These are phyloP conservation scores for Clavelina lepadiformis DNA, from an alignment of 23 tunicate genomes.

Conservation along the genomic window DNA sequence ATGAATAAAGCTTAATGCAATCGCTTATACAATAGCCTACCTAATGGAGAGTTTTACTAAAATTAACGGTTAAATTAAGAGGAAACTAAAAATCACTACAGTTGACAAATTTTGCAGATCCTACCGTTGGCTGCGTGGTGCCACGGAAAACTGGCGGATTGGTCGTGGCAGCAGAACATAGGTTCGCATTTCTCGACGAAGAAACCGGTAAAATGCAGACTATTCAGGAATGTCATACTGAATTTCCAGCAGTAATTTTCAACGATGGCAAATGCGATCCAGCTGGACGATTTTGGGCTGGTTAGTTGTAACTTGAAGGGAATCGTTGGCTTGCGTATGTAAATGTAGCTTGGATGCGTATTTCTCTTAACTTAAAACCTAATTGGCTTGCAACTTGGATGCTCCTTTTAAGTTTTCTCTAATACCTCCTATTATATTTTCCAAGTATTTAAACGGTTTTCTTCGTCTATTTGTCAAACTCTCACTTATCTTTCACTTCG, in stretches of 20 bases:
- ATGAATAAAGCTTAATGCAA: no score
- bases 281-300: constrained; percentile 90
- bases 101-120: constrained; percentile 36
- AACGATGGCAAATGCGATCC: constrained; percentile 97
- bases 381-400: no score
- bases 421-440: no score
- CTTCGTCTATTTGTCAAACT: no score
- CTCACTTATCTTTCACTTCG: no score
- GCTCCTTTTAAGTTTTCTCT: no score
- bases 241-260: constrained; percentile 39
- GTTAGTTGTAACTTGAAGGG: constrained; percentile 17
- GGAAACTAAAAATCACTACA: no score
- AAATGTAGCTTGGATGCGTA: not conserved
- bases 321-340: not conserved
- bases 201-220: constrained; percentile 38
- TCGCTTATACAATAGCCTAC: no score
- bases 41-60: no score
- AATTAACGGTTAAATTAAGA: no score
- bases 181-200: constrained; percentile 62
- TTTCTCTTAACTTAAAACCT: not conserved
- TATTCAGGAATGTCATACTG: constrained; percentile 28
- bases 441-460: no score
- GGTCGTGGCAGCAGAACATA: constrained; percentile 71
- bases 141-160: constrained; percentile 85
- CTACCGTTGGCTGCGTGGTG: constrained; percentile 67